Conservation (phyloP, 2,113 vertebrate genomes). For the Oncorhynchus masou region DNA sequence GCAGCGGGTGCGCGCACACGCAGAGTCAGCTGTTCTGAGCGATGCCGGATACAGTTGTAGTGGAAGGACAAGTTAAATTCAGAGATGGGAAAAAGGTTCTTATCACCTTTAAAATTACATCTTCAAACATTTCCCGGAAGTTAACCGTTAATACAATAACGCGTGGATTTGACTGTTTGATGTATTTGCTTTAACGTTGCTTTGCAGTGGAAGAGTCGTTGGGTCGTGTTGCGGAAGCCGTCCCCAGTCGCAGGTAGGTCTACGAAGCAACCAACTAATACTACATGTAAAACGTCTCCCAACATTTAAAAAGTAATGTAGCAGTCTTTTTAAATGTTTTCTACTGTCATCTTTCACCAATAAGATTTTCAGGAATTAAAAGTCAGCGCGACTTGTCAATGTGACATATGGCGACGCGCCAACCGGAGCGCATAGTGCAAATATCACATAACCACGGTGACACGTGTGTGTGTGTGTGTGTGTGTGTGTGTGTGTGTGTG, state of each 20-base stretch:
- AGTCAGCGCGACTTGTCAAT: constrained; percentile 15
- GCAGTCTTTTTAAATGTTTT: neutral
- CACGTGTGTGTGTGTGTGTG: constrained; percentile 4
- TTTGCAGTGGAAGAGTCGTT: constrained; percentile 94
- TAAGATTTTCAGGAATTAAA: constrained; percentile 12
- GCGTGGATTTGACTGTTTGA: constrained; percentile 17
- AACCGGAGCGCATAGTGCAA: constrained; percentile 8
- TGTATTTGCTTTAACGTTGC: constrained; percentile 58
- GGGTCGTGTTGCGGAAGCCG: constrained; percentile 89
- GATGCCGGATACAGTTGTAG: constrained; percentile 98
- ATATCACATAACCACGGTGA: constrained; percentile 16
- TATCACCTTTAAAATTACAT: neutral
- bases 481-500: no score
- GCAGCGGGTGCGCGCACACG: neutral
- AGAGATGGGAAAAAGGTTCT: constrained; percentile 95
- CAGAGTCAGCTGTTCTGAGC: constrained; percentile 85
- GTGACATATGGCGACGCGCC: constrained; percentile 29
- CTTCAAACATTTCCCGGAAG: neutral
- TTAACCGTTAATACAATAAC: neutral
- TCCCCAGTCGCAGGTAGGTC: constrained; percentile 92
- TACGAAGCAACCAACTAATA: neutral
- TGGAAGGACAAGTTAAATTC: constrained; percentile 96
- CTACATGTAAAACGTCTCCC: neutral
- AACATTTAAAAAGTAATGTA: neutral
- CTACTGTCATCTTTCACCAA: neutral